Base-by-base conservation (phyloP, 2,797 vertebrate species). In the Enteromius fasciolatus region DNA sequence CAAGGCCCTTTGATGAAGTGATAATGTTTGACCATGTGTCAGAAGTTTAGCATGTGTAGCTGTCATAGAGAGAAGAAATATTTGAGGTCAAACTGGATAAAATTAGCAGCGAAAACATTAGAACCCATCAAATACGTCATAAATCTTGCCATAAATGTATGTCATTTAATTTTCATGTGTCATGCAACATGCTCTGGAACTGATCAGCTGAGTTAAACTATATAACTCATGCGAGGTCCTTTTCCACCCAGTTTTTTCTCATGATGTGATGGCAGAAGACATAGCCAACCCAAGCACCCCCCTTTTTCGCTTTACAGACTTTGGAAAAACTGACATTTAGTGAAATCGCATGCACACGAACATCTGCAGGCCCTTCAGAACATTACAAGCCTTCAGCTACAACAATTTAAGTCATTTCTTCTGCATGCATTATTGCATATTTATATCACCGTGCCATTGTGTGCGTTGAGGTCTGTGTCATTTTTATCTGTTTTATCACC, bases 321-420 rank as follows among this genome's bases (percentile, higher is more conserved):
- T 82, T 33, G 83, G 85, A 84, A 84, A 82, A 76, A 72, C 69
- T 84, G 85, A 84, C 72, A 70, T 78, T 69, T 77, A 52, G 74
- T 74, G 46, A 86, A 78, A 31, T 25, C 64, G 36, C 82, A 77
- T 81, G 52, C 73, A 28, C 44, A 59, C 25, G 10, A 69, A 86
- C 78, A 67, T 74, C 78, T 63, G 50, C n/a, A 44, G 61, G 9
- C 64, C 9, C 76, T 23, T 76, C 20, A 76, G 54, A 68, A 76
- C 44, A 61, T 59, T 54, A 68, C 70, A 66, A 36, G 69, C 57
- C 70, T 74, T 81, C 25, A n/a, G 12, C 61, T 50, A 66, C 44
- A 17, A 46, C 57, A 33, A 50, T 81, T 70, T 28, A 23, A 64
- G 59, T 15, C 4, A 81, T 61, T 81, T 39, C 15, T n/a, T 54